These are phyloP conservation scores for Helicoverpa assulta DNA, from an alignment of 2,888 invertebrate genomes.

Conservation along the genomic window DNA sequence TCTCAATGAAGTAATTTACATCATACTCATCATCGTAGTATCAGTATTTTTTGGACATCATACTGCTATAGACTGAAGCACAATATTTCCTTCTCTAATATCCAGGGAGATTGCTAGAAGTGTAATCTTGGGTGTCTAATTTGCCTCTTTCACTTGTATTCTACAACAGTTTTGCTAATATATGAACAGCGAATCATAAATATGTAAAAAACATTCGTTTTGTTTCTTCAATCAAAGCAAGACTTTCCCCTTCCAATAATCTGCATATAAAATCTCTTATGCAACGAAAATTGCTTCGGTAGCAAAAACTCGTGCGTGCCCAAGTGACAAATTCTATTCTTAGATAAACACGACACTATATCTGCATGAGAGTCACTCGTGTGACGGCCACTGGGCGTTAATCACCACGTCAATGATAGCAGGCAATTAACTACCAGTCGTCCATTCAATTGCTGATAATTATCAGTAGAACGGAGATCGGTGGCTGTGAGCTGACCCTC, in stretches of 20 bases:
- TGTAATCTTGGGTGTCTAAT: too few relatives aligned
- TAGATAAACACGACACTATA: slow-evolving; percentile 47
- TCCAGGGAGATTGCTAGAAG: too few relatives aligned
- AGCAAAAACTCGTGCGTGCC: slow-evolving; percentile 50
- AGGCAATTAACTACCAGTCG: slow-evolving; percentile 61
- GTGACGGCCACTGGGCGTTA: slow-evolving; percentile 42
- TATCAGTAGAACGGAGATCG: slow-evolving; percentile 45
- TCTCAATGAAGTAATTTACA: too few relatives aligned
- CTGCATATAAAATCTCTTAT: not conserved
- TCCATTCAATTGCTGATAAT: slow-evolving; percentile 66
- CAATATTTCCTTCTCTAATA: too few relatives aligned
- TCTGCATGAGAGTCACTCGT: slow-evolving; percentile 40
- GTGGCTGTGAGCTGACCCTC: slow-evolving; percentile 54
- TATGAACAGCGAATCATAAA: too few relatives aligned
- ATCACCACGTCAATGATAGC: slow-evolving; percentile 47
- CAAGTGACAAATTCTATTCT: slow-evolving; percentile 42
- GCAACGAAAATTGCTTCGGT: slow-evolving; percentile 29
- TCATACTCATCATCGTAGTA: too few relatives aligned
- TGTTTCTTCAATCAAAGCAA: not conserved
- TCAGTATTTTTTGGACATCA: too few relatives aligned
- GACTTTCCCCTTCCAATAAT: not conserved
- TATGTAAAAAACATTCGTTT: too few relatives aligned
- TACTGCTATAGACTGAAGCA: too few relatives aligned
- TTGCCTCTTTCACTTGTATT: too few relatives aligned
- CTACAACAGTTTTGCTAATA: too few relatives aligned